Evolutionary conservation across 2,888 invertebrate genomes (phyloP), one percentile per base, ranked within the genome.

Genomic region (Ornithoptera alexandrae): DNA sequence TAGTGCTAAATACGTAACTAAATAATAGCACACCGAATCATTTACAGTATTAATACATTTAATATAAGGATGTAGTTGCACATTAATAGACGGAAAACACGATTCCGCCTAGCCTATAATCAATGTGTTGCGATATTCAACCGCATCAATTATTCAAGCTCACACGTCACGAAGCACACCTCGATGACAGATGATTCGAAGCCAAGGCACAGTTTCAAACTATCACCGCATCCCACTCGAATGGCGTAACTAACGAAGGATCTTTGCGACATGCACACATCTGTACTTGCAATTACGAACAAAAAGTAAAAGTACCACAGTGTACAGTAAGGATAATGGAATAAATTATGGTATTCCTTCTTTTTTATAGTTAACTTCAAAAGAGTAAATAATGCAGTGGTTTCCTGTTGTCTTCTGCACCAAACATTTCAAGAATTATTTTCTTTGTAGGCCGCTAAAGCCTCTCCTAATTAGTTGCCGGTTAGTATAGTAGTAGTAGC

Each of bases 101-200:
- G 59, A 59, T 59, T 30, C 59, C 22, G 30, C 17, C 60, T n/a
- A 30, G 50, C 2, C 62, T 22, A 42, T 20, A 30, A 68, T 58
- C 68, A 58, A 63, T 50, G 58, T 58, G 59, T 18, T 63, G 66
- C 61, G 67, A 69, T 63, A 65, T 71, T 70, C 69, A 64, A 64
- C 68, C 72, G 30, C 69, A 74, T 69, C 77, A 72, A 75, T 80
- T 74, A 78, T 78, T 78, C 75, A 78, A 74, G 70, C 71, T 75
- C 72, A 69, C 74, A 74, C 74, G 76, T 76, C 71, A 73, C 71
- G 68, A 71, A 73, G 68, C 77, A 72, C 70, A 75, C 74, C 68
- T 69, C 75, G 77, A 78, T 79, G 78, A 82, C 76, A 78, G 76
- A 80, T 80, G 78, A 80, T 78, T 80, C 80, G 77, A 77, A 78